Evolutionary conservation across 2,113 vertebrate genomes (phyloP).

Genomic region (Alosa alosa): DNA sequence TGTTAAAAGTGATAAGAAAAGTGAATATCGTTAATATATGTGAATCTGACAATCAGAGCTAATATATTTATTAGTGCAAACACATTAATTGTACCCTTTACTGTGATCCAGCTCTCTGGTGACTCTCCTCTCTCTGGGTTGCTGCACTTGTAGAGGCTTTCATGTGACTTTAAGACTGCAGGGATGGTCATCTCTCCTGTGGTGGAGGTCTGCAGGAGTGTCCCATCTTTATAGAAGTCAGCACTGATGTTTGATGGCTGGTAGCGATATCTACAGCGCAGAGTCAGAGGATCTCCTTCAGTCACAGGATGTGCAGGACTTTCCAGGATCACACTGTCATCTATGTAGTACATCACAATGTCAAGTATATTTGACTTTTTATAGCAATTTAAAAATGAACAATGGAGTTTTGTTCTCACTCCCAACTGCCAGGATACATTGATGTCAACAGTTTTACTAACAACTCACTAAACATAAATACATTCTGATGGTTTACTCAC

Average conservation of each 20-base stretch:
- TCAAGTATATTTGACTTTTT: background rate
- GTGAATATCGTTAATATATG: too few relatives aligned
- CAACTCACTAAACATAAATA: background rate
- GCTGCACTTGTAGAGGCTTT: too few relatives aligned
- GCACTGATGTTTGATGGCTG: rapidly evolving
- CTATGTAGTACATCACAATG: constrained; percentile 23
- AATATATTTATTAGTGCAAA: too few relatives aligned
- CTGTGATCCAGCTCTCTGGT: constrained; percentile 10
- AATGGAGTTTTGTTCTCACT: too few relatives aligned
- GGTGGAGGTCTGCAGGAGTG: constrained; percentile 3
- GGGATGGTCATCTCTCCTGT: constrained; percentile 16
- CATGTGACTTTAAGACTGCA: too few relatives aligned
- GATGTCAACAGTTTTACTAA: too few relatives aligned
- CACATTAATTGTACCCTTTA: background rate
- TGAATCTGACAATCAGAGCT: too few relatives aligned
- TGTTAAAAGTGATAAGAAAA: too few relatives aligned
- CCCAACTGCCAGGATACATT: too few relatives aligned
- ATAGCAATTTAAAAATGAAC: too few relatives aligned
- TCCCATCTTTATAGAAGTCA: background rate
- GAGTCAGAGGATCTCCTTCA: constrained; percentile 47
- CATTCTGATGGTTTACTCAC: background rate
- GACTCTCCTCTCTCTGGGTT: too few relatives aligned
- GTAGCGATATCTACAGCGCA: constrained; percentile 26
- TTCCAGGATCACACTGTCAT: constrained; percentile 26
- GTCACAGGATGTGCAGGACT: constrained; percentile 47